Conservation (phyloP, 2,888 invertebrate species). For the Candidula unifasciata region DNA sequence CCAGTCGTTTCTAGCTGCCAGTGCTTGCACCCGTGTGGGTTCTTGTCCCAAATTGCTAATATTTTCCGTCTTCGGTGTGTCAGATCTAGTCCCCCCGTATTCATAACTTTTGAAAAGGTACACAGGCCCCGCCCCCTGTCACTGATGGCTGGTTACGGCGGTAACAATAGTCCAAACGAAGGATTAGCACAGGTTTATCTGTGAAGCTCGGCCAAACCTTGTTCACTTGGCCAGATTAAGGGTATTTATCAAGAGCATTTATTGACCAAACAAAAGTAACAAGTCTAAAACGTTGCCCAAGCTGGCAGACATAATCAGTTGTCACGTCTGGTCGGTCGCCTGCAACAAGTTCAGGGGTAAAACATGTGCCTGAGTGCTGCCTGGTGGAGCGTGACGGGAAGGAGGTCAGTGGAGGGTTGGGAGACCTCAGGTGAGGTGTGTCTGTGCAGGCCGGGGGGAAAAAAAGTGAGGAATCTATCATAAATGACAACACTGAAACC, state of each 20-base stretch:
- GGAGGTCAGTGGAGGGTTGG: background rate
- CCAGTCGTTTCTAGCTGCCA: too few species aligned
- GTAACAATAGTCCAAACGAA: background rate
- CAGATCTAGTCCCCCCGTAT: too few species aligned
- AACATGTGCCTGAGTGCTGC: background rate
- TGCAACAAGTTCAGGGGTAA: conserved; percentile 7
- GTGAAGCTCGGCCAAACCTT: too few species aligned
- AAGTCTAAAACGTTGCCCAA: background rate
- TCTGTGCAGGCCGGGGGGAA: background rate
- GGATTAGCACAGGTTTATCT: background rate
- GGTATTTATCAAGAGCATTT: background rate
- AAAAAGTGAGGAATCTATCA: background rate
- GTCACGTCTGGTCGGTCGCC: conserved; percentile 12
- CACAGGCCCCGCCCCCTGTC: too few species aligned
- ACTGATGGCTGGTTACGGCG: too few species aligned
- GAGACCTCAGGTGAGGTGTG: background rate
- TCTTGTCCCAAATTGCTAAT: too few species aligned
- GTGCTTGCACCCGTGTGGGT: too few species aligned
- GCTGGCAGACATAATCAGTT: background rate
- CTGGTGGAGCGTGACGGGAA: conserved; percentile 6
- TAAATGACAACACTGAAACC: conserved; percentile 7
- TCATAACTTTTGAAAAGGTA: too few species aligned
- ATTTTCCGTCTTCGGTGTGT: too few species aligned
- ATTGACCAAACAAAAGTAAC: background rate
- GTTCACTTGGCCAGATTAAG: background rate